Evolutionary conservation across 2,797 vertebrate species (phyloP).

Genomic region (Hippoglossus hippoglossus): DNA sequence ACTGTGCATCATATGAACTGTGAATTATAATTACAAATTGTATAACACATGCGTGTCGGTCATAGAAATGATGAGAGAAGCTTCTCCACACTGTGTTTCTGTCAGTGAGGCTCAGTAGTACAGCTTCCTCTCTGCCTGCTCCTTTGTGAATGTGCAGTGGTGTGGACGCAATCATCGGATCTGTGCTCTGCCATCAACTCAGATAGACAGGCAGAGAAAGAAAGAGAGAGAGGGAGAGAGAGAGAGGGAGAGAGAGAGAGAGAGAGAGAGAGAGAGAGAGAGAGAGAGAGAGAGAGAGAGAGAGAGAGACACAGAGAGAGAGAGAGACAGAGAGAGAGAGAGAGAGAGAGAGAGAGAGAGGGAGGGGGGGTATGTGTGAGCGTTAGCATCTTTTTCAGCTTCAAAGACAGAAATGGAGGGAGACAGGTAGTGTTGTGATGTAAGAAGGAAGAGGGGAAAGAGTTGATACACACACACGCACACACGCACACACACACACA

Average conservation of each 20-base stretch:
- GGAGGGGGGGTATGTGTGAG: conserved; percentile 9
- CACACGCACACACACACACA: too few relatives aligned
- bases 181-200: background rate
- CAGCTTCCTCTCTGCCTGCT: conserved; percentile 54
- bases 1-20: background rate
- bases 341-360: too few relatives aligned
- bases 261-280: too few relatives aligned
- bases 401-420: conserved; percentile 23
- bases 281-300: too few relatives aligned
- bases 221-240: background rate
- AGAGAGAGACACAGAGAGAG: too few relatives aligned
- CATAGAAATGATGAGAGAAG: background rate
- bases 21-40: background rate
- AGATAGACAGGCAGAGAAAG: background rate
- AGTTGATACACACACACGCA: conserved; percentile 9
- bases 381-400: conserved; percentile 30
- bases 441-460: background rate
- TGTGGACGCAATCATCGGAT: conserved; percentile 75
- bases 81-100: background rate
- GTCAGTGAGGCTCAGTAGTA: conserved; percentile 1
- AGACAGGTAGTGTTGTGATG: conserved; percentile 17
- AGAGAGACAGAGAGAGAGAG: too few relatives aligned
- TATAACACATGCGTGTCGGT: background rate
- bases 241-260: too few relatives aligned
- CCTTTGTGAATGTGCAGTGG: conserved; percentile 77